Percentiles rank a stretch among this genome's conserved stretches.
phyloP scores from a whole-genome alignment of 2,797 vertebrate genomes.

The Amblyraja radiata region DNA sequence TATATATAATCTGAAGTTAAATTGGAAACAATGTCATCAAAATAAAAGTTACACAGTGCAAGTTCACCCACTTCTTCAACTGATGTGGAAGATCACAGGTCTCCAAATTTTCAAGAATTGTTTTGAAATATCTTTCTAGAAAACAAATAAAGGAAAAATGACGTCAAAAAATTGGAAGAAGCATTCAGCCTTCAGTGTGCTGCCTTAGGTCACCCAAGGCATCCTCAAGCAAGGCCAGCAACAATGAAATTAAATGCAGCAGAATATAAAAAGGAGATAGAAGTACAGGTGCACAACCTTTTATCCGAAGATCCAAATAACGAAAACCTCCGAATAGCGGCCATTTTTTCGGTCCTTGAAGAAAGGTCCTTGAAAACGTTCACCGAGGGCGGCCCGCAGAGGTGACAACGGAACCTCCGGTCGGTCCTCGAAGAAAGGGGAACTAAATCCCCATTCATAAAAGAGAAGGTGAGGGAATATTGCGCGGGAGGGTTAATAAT shows the following conservation, averaged over 20 bases:
- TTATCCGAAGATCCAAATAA: no score
- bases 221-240: not conserved
- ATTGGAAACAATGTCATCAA: not conserved
- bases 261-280: not conserved
- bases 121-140: constrained; percentile 13
- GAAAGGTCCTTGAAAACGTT: no score
- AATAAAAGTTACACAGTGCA: not conserved
- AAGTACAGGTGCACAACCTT: no score
- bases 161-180: not conserved
- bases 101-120: not conserved
- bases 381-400: no score
- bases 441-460: no score
- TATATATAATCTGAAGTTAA: not conserved
- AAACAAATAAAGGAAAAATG: not conserved
- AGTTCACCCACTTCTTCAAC: constrained; percentile 16
- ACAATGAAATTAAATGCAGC: not conserved
- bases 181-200: not conserved
- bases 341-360: no score
- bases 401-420: no score
- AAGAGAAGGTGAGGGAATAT: no score
- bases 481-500: no score
- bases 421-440: no score
- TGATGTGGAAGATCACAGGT: not conserved
- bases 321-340: no score
- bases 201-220: not conserved